phyloP scores from a whole-genome alignment of 2,888 invertebrate species.

The Trichogramma evanescens region DNA sequence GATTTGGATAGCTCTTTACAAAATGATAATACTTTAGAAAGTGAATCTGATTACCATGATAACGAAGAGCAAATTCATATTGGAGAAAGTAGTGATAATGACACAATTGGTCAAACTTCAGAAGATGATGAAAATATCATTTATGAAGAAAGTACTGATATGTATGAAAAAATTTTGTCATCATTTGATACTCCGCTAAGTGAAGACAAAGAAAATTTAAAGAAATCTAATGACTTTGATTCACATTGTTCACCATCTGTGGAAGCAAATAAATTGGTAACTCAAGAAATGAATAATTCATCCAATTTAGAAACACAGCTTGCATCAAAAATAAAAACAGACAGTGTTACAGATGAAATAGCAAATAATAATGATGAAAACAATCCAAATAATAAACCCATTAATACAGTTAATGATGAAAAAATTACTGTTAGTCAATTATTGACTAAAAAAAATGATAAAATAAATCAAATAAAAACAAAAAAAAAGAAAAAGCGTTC shows the following conservation, averaged over 20 bases:
- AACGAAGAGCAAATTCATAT: constrained; percentile 1
- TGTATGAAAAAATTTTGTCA: no score
- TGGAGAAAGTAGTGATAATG: constrained; percentile 5
- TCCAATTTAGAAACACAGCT: no score
- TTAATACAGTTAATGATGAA: background rate
- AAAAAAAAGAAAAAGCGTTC: constrained; percentile 5
- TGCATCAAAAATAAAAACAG: no score
- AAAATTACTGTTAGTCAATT: background rate
- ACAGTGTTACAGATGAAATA: background rate
- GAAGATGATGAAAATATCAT: no score
- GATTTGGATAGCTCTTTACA: background rate
- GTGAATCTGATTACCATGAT: background rate
- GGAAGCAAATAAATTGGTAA: no score
- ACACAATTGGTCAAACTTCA: constrained; percentile 4
- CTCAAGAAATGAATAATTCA: no score
- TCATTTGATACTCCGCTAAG: no score
- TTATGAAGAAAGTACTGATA: no score
- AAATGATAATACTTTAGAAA: background rate
- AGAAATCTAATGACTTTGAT: no score
- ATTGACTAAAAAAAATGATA: background rate
- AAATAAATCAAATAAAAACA: background rate
- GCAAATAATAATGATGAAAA: background rate
- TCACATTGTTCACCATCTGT: no score
- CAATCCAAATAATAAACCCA: background rate
- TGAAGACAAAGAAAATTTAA: no score